Evolutionary conservation across 2,888 invertebrate genomes (phyloP).

Genomic region (Polyommatus iphigenia): DNA sequence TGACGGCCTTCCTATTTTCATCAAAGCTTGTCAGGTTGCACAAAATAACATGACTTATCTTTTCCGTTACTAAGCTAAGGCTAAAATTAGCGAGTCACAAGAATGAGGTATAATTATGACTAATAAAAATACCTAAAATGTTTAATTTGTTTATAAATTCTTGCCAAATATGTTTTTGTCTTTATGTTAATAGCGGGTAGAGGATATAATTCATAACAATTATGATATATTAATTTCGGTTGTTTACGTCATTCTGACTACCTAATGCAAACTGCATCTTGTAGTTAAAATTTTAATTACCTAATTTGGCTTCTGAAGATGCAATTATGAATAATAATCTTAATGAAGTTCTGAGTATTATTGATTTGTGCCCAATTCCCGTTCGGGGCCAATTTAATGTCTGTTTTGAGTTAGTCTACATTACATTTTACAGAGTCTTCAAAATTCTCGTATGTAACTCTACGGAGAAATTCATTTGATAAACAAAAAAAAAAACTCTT

Average conservation of each 20-base stretch:
- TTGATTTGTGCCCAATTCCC: neutral
- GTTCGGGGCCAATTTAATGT: neutral
- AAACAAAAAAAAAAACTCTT: too few species aligned
- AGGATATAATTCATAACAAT: neutral
- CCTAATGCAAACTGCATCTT: neutral
- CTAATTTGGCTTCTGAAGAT: neutral
- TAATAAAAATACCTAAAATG: neutral
- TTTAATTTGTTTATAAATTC: neutral
- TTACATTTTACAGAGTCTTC: neutral
- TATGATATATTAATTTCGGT: neutral
- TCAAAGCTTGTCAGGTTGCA: neutral
- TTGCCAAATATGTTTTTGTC: neutral
- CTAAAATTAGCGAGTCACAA: neutral
- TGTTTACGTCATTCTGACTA: neutral
- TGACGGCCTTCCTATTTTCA: neutral
- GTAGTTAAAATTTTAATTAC: neutral
- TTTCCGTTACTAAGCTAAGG: conserved; percentile 5
- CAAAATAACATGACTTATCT: neutral
- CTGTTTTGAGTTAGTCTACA: neutral
- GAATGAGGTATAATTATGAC: conserved; percentile 9
- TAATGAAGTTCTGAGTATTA: neutral
- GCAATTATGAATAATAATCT: neutral
- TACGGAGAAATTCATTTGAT: too few species aligned
- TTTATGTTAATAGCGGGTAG: neutral
- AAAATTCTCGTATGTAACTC: neutral